Evolutionary conservation across 2,888 invertebrate species (phyloP).

Genomic region (Limnephilus marmoratus): DNA sequence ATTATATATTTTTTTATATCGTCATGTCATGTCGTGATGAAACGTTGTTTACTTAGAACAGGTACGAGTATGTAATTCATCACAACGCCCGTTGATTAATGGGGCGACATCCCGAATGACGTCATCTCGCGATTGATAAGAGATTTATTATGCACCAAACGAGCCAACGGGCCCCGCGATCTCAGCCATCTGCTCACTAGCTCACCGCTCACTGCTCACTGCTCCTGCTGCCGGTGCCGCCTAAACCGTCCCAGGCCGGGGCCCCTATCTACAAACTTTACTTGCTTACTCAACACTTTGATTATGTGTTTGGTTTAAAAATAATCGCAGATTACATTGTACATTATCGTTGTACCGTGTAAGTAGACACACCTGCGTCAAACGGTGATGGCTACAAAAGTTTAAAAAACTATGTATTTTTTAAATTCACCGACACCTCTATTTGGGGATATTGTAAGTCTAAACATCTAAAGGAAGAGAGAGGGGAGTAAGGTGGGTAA

Average conservation of each 20-base stretch:
- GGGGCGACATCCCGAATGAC: conserved; percentile 20
- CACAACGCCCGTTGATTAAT: neutral
- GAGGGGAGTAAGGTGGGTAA: no score
- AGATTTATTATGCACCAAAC: neutral
- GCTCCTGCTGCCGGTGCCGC: neutral
- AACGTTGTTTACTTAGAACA: neutral
- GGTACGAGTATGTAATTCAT: conserved; percentile 10
- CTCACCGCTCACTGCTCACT: no score
- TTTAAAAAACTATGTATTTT: no score
- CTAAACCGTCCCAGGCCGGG: neutral
- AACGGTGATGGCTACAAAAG: neutral
- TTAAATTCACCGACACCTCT: no score
- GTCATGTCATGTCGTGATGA: neutral
- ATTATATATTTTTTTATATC: neutral
- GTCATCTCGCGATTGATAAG: conserved; percentile 39
- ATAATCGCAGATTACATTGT: neutral
- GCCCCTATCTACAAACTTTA: neutral
- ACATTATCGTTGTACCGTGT: neutral
- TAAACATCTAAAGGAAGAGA: no score
- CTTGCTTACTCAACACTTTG: neutral
- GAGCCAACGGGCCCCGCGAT: neutral
- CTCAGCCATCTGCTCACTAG: neutral
- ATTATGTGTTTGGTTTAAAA: neutral
- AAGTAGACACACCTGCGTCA: neutral
- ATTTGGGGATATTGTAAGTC: no score